Evolutionary conservation across 2,113 vertebrate species (phyloP).

Genomic region (Haplotaxodon microlepis): DNA sequence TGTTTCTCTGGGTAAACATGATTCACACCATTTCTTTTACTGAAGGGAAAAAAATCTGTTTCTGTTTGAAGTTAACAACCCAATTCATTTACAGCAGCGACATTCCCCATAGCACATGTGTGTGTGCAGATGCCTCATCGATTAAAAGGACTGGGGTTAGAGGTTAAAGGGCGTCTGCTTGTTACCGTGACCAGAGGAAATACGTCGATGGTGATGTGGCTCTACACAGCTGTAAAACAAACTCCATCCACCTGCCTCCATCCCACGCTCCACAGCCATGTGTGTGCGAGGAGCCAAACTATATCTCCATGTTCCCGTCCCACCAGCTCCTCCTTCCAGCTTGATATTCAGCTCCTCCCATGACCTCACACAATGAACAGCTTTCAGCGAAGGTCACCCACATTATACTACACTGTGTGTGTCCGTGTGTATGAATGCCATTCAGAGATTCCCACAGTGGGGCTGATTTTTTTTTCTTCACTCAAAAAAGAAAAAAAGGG

Average conservation of each 20-base stretch:
- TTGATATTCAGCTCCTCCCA: conserved; percentile 21
- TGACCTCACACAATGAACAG: conserved; percentile 36
- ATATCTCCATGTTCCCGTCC: neutral
- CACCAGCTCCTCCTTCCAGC: neutral
- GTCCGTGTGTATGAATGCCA: neutral
- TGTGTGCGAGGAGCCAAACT: neutral
- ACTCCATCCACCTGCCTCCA: neutral
- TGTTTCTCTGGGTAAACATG: neutral
- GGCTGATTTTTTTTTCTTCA: neutral
- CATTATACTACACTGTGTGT: conserved; percentile 8
- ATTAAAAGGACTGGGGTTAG: neutral
- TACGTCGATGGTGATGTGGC: neutral
- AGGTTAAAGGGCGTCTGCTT: conserved; percentile 2
- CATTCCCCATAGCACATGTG: neutral
- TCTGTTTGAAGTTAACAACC: neutral
- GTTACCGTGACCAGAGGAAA: neutral
- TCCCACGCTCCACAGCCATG: neutral
- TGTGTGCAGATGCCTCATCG: neutral
- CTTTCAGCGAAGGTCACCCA: conserved; percentile 49
- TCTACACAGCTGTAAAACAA: neutral
- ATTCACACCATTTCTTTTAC: neutral
- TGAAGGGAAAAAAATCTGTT: neutral
- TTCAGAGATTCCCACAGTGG: conserved; percentile 23
- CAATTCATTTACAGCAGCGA: neutral
- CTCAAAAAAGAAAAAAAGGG: neutral